Conservation (phyloP, 35 echinoderm and acorn worm genomes). For the Stichopus chloronotus region DNA sequence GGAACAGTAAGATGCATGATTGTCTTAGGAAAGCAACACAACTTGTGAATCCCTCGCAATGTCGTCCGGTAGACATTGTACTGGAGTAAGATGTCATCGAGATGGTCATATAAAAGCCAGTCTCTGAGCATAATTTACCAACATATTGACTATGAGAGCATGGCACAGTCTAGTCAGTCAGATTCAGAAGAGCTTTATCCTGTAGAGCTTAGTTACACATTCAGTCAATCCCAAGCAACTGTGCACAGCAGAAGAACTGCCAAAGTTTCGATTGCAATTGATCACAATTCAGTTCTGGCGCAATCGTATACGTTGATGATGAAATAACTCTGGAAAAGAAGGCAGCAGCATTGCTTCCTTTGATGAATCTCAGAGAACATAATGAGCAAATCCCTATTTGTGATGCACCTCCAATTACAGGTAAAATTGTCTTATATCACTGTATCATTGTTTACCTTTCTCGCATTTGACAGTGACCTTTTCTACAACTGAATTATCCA, state of each 20-base stretch:
- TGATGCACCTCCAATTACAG: background rate
- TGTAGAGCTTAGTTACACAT: background rate
- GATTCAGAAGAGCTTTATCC: background rate
- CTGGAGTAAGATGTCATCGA: background rate
- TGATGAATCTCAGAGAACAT: constrained; percentile 7
- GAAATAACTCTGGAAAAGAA: constrained; percentile 34
- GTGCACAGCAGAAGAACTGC: background rate
- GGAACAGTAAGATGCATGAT: too few relatives aligned
- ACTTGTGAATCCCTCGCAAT: constrained; percentile 8
- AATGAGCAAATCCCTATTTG: background rate
- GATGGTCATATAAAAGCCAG: too few relatives aligned
- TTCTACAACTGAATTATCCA: too few relatives aligned
- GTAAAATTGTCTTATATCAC: constrained; percentile 23
- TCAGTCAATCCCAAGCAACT: background rate
- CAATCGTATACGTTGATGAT: constrained; percentile 26
- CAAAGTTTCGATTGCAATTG: constrained; percentile 19
- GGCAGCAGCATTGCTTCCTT: constrained; percentile 39
- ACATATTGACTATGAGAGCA: background rate
- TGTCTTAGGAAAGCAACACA: too few relatives aligned
- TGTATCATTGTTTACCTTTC: constrained; percentile 1
- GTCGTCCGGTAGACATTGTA: background rate
- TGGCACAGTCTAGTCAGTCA: background rate
- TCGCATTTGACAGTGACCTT: background rate
- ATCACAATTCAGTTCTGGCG: constrained; percentile 40
- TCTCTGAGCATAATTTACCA: too few relatives aligned